phyloP scores from a whole-genome alignment of 2,797 vertebrate species.

The Melanotaenia nigrans region DNA sequence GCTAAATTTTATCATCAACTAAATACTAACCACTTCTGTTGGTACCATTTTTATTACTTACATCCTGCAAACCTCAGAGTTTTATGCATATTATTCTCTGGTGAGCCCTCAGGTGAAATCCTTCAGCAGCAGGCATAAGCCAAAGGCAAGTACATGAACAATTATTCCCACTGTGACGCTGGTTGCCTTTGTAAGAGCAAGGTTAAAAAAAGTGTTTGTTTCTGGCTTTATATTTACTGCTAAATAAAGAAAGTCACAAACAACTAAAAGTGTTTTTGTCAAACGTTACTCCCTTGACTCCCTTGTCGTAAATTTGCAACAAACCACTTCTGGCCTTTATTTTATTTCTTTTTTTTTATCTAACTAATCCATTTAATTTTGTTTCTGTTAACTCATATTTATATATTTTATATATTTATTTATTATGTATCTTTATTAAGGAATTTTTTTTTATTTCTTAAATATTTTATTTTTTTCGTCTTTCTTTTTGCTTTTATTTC shows the following conservation, averaged over 20 bases:
- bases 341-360: too few relatives aligned
- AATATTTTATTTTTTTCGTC: too few relatives aligned
- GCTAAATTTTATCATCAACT: neutral
- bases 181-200: neutral
- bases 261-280: neutral
- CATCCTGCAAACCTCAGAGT: neutral
- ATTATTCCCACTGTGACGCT: neutral
- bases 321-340: too few relatives aligned
- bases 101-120: neutral
- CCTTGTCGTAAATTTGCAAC: too few relatives aligned
- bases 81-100: neutral
- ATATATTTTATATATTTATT: too few relatives aligned
- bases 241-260: neutral
- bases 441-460: too few relatives aligned
- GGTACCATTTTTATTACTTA: neutral
- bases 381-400: too few relatives aligned
- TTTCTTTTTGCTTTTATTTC: too few relatives aligned
- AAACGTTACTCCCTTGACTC: too few relatives aligned
- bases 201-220: neutral
- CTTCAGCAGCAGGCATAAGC: neutral
- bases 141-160: neutral
- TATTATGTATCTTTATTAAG: too few relatives aligned
- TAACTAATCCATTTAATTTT: too few relatives aligned
- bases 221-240: neutral
- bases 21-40: neutral